Percentiles rank a stretch among this genome's conserved stretches.
phyloP scores from a whole-genome alignment of 2,797 vertebrate species.

The Synaphobranchus kaupii region DNA sequence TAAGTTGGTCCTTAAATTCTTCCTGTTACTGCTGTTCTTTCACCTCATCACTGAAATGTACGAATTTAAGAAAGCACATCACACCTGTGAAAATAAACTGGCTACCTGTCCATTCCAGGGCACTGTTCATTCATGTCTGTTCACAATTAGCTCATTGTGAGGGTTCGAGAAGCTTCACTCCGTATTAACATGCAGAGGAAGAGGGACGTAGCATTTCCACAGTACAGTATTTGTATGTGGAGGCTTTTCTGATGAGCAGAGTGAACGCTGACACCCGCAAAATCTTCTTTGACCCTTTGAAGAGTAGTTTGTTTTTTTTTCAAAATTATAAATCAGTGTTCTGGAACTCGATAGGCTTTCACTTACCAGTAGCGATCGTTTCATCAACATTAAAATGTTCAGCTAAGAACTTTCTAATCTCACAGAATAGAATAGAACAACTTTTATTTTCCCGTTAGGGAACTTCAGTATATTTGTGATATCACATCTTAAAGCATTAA shows the following conservation, averaged over 20 bases:
- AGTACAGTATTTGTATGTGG: slow-evolving; percentile 52
- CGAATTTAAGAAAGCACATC: not conserved
- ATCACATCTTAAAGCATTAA: too few relatives aligned
- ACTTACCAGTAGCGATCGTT: too few relatives aligned
- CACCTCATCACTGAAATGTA: not conserved
- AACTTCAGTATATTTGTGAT: too few relatives aligned
- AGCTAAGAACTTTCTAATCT: too few relatives aligned
- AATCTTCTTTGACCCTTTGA: not conserved
- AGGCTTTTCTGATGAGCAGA: not conserved
- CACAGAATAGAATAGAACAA: too few relatives aligned
- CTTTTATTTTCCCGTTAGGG: too few relatives aligned
- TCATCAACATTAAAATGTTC: too few relatives aligned
- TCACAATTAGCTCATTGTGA: not conserved
- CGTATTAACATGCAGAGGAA: not conserved
- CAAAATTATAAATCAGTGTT: too few relatives aligned
- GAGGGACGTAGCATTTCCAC: slow-evolving; percentile 33
- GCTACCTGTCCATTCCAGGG: not conserved
- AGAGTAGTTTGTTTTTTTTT: too few relatives aligned
- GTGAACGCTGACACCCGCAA: not conserved
- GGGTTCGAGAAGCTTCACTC: not conserved
- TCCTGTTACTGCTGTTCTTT: not conserved
- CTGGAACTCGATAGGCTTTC: too few relatives aligned
- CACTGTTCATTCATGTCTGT: not conserved
- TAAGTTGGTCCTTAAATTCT: not conserved
- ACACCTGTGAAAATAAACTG: too few relatives aligned